Base-by-base conservation (phyloP, 2,113 vertebrate species). In the Sakesphorus luctuosus region DNA sequence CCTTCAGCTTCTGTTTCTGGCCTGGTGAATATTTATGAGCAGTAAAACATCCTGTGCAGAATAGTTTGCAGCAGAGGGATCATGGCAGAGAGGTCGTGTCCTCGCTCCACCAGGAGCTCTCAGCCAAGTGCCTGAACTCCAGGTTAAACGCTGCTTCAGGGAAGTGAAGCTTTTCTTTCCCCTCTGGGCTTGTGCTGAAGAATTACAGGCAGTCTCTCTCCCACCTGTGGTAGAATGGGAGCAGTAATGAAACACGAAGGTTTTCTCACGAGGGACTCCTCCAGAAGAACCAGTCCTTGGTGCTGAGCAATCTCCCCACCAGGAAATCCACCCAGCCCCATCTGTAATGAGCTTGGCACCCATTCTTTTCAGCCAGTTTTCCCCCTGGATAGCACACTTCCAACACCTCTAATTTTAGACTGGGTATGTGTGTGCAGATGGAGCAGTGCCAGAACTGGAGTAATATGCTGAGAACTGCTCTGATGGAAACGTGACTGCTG, bases 371-470 rank as follows among this genome's bases (percentile, higher is more conserved):
- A 78, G 81, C 53, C 73, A 29, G 6, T 12, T 3, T 44, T 9
- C 12, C 8, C 80, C 2, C 5, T 63, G 2, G 0, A 28, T 67
- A 96, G 55, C 0, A 4, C 28, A 7, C 38, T 94, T 29, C 17
- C 73, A 67, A 62, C 87, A 72, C 13, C 61, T 94, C 89, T 89
- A 85, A 95, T 91, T 94, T 97, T 96, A 94, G 89, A n/a, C 59
- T 61, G 36, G 50, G 13, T 40, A 46, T 88, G 7, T 10, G 13
- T 38, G 33, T 7, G 3, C 18, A 10, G 47, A 38, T 82, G 55
- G 24, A 85, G 86, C 85, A 2, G 17, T 84, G 90, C 90, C 85
- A 79, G 71, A 58, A 88, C 63, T 63, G 76, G 24, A 65, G 90
- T 56, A 78, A 93, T 18, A 14, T 28, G 1, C 49, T 75, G 83